These are phyloP conservation scores for Ophraella communa DNA, from an alignment of 2,888 invertebrate species.

Conservation along the genomic window DNA sequence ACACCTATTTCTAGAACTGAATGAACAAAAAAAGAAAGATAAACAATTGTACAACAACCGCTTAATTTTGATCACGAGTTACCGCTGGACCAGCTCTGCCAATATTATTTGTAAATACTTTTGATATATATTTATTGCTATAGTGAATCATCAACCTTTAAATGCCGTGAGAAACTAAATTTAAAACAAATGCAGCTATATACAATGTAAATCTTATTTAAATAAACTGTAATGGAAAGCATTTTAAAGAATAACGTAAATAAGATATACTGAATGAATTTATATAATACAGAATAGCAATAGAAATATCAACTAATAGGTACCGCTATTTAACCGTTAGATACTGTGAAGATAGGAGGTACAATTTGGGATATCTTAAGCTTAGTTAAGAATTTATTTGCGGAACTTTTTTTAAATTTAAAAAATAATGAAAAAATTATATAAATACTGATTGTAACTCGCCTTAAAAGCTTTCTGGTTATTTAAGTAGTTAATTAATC, in stretches of 20 bases:
- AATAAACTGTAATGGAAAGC: neutral
- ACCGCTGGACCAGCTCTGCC: neutral
- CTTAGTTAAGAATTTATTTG: neutral
- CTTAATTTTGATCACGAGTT: no score
- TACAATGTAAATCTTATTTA: neutral
- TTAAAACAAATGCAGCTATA: constrained; percentile 10
- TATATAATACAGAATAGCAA: neutral
- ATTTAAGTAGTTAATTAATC: no score
- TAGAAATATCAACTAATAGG: neutral
- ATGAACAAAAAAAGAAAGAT: no score
- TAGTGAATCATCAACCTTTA: constrained; percentile 17
- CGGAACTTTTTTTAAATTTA: neutral
- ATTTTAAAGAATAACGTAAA: neutral
- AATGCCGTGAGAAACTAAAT: constrained; percentile 16
- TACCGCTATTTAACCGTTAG: constrained; percentile 7
- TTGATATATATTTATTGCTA: constrained; percentile 15
- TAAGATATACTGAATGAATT: neutral
- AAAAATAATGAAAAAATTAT: no score
- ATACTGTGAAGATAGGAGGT: constrained; percentile 2
- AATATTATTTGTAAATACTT: constrained; percentile 15
- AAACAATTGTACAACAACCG: no score
- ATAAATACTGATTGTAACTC: no score
- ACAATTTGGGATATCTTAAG: constrained; percentile 8
- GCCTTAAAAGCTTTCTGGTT: no score
- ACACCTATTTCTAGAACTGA: no score